Percentiles rank a stretch among this genome's conserved stretches.
Evolutionary conservation across 1,140 invertebrate genomes (phyloP).

Genomic region (Conus betulinus): DNA sequence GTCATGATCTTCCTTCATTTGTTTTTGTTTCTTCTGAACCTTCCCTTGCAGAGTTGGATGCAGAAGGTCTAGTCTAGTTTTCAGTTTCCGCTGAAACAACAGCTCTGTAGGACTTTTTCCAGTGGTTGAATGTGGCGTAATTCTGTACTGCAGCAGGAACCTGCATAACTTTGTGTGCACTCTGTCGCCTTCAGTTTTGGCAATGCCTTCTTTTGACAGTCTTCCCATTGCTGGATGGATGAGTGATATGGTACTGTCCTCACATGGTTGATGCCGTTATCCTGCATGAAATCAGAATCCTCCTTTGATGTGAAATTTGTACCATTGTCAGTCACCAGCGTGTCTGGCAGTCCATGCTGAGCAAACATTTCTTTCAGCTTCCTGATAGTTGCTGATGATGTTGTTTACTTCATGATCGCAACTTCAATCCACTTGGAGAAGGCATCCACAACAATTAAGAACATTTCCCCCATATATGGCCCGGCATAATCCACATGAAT

Average conservation of each 20-base stretch:
- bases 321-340: slow-evolving; percentile 67
- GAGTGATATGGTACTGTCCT: slow-evolving; percentile 56
- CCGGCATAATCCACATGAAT: slow-evolving; percentile 77
- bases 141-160: slow-evolving; percentile 34
- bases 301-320: slow-evolving; percentile 60
- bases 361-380: slow-evolving; percentile 15
- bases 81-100: slow-evolving; percentile 28
- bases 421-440: not conserved
- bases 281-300: slow-evolving; percentile 50
- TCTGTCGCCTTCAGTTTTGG: not conserved
- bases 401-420: slow-evolving; percentile 4
- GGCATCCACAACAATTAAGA: too few relatives aligned
- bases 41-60: slow-evolving; percentile 31
- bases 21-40: slow-evolving; percentile 10
- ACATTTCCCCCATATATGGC: slow-evolving; percentile 57
- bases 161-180: not conserved
- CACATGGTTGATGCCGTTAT: slow-evolving; percentile 53
- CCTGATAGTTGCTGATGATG: slow-evolving; percentile 28
- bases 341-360: slow-evolving; percentile 50
- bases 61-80: slow-evolving; percentile 41
- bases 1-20: slow-evolving; percentile 24
- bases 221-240: slow-evolving; percentile 53
- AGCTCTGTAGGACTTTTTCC: slow-evolving; percentile 41
- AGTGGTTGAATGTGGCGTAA: slow-evolving; percentile 42
- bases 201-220: slow-evolving; percentile 36